These are phyloP conservation scores for Caenorhabditis zanzibari DNA, from an alignment of 2,888 invertebrate genomes.

Conservation along the genomic window DNA sequence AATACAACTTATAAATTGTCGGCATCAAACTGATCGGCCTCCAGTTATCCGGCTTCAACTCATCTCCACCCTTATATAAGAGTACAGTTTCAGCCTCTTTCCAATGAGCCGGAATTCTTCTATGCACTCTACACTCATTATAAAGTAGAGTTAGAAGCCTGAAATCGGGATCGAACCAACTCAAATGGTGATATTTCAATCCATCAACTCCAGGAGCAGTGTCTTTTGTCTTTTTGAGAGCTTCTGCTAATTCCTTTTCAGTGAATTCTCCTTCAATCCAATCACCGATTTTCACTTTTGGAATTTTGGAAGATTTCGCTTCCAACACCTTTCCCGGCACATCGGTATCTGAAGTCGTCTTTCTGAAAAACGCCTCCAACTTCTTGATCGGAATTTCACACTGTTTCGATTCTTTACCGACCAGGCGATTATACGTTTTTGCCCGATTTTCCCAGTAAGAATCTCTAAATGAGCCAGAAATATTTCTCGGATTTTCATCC, in stretches of 20 bases:
- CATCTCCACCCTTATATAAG: conserved; percentile 30
- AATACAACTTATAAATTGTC: conserved; percentile 18
- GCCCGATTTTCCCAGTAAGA: too few species aligned
- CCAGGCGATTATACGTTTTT: too few species aligned
- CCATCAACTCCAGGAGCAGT: conserved; percentile 21
- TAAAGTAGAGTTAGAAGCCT: neutral
- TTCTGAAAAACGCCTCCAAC: too few species aligned
- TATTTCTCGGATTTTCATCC: too few species aligned
- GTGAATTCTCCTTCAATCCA: too few species aligned
- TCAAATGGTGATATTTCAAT: neutral
- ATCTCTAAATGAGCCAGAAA: too few species aligned
- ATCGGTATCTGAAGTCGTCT: too few species aligned
- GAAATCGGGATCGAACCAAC: conserved; percentile 8
- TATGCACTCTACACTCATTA: neutral
- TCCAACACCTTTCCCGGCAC: too few species aligned
- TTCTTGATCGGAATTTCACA: too few species aligned
- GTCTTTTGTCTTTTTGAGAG: conserved; percentile 22
- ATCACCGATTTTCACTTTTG: too few species aligned
- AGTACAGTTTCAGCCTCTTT: conserved; percentile 35
- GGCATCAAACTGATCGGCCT: conserved; percentile 30
- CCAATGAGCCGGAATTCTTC: conserved; percentile 22
- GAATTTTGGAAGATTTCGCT: too few species aligned
- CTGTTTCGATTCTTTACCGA: too few species aligned
- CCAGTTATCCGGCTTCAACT: conserved; percentile 27
- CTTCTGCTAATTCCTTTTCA: neutral